phyloP scores from a whole-genome alignment of 2,797 vertebrate species.

The Galago senegalensis region DNA sequence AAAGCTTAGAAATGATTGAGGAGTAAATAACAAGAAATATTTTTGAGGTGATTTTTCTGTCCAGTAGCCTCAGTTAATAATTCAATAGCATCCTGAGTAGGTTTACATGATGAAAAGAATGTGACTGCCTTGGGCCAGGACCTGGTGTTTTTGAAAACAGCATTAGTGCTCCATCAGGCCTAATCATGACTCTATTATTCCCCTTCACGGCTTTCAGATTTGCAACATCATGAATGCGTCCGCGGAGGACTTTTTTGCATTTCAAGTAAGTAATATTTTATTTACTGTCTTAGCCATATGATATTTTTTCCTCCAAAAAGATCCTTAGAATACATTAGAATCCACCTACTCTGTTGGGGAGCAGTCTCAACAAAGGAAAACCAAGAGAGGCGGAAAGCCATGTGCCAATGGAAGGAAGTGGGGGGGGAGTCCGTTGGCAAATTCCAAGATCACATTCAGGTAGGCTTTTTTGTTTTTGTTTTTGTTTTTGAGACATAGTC shows the following conservation, averaged over 20 bases:
- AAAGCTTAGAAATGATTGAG: neutral
- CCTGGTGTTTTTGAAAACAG: neutral
- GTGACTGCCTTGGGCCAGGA: neutral
- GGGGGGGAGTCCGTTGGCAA: neutral
- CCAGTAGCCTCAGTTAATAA: neutral
- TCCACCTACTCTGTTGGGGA: neutral
- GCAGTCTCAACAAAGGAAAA: neutral
- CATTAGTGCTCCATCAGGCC: fast-evolving
- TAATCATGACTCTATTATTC: neutral
- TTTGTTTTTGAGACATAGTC: neutral
- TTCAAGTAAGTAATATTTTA: conserved; percentile 91
- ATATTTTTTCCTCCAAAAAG: neutral
- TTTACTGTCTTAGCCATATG: conserved; percentile 1
- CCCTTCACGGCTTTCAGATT: conserved; percentile 89
- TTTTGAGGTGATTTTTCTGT: neutral
- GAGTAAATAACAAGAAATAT: conserved; percentile 3
- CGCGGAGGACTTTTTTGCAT: conserved; percentile 92
- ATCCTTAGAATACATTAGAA: neutral
- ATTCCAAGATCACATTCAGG: neutral
- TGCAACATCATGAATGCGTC: conserved; percentile 95
- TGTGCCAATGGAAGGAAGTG: neutral
- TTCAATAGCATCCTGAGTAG: neutral
- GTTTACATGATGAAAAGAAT: neutral
- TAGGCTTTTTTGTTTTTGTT: neutral
- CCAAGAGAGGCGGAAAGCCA: neutral